Evolutionary conservation across 2,113 vertebrate species (phyloP).

Genomic region (Anarrhichthys ocellatus): DNA sequence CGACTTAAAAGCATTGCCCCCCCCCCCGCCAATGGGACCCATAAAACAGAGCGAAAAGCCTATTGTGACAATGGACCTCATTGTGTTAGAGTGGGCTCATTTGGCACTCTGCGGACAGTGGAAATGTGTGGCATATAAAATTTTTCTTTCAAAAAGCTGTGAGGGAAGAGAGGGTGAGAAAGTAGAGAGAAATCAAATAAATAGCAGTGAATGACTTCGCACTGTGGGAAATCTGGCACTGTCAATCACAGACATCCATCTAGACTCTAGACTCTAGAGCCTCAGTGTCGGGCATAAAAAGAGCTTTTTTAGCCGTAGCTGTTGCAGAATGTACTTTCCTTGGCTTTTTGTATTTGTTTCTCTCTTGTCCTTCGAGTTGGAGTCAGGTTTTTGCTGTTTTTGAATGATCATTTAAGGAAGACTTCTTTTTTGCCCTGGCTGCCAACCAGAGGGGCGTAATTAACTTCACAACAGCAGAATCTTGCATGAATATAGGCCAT

Average conservation of each 20-base stretch:
- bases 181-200: conserved; percentile 68
- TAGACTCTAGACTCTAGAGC: no score
- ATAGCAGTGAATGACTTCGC: conserved; percentile 62
- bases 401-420: neutral
- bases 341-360: conserved; percentile 13
- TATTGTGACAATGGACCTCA: conserved; percentile 70
- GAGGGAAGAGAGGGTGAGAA: conserved; percentile 45
- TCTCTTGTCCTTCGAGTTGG: neutral
- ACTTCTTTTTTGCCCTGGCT: neutral
- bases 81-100: conserved; percentile 73
- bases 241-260: conserved; percentile 65
- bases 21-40: conserved; percentile 66
- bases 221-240: conserved; percentile 57
- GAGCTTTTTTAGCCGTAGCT: conserved; percentile 26
- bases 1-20: conserved; percentile 78
- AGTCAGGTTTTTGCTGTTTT: neutral
- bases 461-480: neutral
- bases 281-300: conserved; percentile 41
- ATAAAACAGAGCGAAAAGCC: conserved; percentile 76
- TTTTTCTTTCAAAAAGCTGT: conserved; percentile 10
- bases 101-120: conserved; percentile 62
- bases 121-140: conserved; percentile 50
- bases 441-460: neutral
- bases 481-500: neutral
- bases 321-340: conserved; percentile 31